Evolutionary conservation across 2,888 invertebrate species (phyloP), one percentile per base, ranked within the genome.

Genomic region (Tricholauxania praeusta): DNA sequence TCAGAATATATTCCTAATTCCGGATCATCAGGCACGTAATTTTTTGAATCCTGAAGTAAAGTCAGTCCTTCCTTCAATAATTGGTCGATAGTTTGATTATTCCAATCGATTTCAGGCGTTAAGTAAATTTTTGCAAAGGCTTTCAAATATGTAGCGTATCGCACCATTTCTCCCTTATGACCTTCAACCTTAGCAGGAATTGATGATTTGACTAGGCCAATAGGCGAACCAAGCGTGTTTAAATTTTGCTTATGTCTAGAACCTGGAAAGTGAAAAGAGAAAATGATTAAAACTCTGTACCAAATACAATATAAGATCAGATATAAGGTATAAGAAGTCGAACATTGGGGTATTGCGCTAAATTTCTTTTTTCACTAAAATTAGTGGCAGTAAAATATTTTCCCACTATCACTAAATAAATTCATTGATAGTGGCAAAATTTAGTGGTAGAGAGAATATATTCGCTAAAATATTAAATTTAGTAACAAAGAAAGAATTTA

Each of bases 91-190:
- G 82, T 73, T 3, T 74, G 75, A 3, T 80, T 73, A 4, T 76
- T 77, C 87, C 87, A 87, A 15, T 82, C 80, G 2, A 72, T 79
- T 59, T 84, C 83, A 0, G 81, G 80, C 2, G 83, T 85, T 7
- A 85, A 79, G 66, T 83, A 84, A 8, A 82, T 79, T 22, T 82
- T 79, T 0, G 84, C 84, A 74, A 85, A 86, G 3, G 81, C 85
- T 53, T 85, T 80, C 4, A 87, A 71, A 62, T 80, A 78, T 0
- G 80, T 80, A 0, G 83, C 84, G 64, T 76, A 87, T 0, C 80
- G 81, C 63, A 81, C 76, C 0, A 80, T 71, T 59, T 82, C 80
- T 3, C 74, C 48, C 2, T 64, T 7, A 0, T 75, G 78, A 7
- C 67, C 62, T 12, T 77, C 78, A 3, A 69, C 52, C 39, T 79